Conservation (phyloP, 2,113 vertebrate genomes). For the Otus sunia region DNA sequence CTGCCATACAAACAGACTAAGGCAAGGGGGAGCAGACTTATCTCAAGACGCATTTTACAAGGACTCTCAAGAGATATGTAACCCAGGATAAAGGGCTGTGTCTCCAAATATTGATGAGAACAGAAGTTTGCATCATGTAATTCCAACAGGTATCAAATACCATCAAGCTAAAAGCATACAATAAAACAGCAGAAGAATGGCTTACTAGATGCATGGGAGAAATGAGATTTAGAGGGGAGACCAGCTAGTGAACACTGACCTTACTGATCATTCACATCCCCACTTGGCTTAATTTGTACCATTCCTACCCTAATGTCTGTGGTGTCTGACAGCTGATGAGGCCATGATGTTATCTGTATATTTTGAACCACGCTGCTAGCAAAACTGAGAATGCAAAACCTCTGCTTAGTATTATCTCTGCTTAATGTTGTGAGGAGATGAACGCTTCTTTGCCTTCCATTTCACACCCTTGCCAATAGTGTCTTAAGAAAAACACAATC, state of each 20-base stretch:
- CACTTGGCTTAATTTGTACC: background rate
- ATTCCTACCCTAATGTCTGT: background rate
- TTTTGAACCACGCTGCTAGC: background rate
- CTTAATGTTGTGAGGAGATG: background rate
- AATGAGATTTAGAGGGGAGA: background rate
- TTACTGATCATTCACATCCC: background rate
- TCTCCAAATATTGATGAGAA: background rate
- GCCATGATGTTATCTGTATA: background rate
- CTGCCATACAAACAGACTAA: background rate
- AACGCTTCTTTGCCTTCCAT: background rate
- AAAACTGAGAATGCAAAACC: background rate
- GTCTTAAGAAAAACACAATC: background rate
- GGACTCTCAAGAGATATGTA: background rate
- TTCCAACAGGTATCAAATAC: background rate
- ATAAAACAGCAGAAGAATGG: background rate
- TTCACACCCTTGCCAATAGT: background rate
- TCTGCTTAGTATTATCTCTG: background rate
- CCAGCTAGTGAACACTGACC: background rate
- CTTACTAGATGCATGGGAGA: background rate
- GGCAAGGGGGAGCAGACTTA: background rate
- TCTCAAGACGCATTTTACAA: background rate
- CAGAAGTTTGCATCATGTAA: background rate
- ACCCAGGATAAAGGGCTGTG: background rate
- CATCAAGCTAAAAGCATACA: background rate
- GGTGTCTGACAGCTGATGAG: background rate